Base-by-base conservation (phyloP, 2,888 invertebrate genomes). In the Pseudanteris insignis region DNA sequence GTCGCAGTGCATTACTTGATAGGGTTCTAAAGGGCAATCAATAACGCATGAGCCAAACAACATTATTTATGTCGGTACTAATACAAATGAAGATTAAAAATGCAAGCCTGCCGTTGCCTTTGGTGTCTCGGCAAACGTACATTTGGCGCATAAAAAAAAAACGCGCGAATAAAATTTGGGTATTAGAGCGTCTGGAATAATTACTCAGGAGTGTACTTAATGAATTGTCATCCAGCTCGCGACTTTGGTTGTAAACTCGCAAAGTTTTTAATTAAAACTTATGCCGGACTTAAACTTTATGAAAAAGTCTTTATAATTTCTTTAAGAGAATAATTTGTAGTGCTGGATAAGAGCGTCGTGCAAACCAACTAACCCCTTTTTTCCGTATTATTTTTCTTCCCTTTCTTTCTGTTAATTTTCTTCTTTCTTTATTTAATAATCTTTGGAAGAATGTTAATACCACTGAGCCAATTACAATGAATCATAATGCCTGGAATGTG, bases 191-290 rank as follows among this genome's bases (percentile, higher is more conserved):
- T 51, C 50, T 34, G 25, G 44, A 50, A 58, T 58, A 51, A 59
- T 51, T 46, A 59, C 46, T 44, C 33, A 51, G 51, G 40, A 46
- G 51, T 30, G 51, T 40, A 51, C 46, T 46, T 59, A 51, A 51
- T 59, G 46, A 59, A 51, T 59, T 46, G 41, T 59, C 59, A 53
- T 41, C 51, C 51, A 59, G 41, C 47, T 34, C 46, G 36, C 36
- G 41, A 51, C 51, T 59, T 51, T 40, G 4, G 41, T 41, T 51
- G 51, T 47, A 51, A 51, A 51, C 59, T 59, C 32, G 21, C 34
- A 8, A 59, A 59, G 51, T 59, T 59, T 59, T 59, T 59, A 59
- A 59, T 59, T 59, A 59, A 59, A 59, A 59, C 46, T 59, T 51
- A 44, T 46, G 46, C 47, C 33, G 51, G 51, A 53, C 36, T 46